A percentile compares a stretch with the other conserved stretches of the same genome.
phyloP scores from a whole-genome alignment of 1,140 invertebrate genomes.

The Drosophila persimilis region DNA sequence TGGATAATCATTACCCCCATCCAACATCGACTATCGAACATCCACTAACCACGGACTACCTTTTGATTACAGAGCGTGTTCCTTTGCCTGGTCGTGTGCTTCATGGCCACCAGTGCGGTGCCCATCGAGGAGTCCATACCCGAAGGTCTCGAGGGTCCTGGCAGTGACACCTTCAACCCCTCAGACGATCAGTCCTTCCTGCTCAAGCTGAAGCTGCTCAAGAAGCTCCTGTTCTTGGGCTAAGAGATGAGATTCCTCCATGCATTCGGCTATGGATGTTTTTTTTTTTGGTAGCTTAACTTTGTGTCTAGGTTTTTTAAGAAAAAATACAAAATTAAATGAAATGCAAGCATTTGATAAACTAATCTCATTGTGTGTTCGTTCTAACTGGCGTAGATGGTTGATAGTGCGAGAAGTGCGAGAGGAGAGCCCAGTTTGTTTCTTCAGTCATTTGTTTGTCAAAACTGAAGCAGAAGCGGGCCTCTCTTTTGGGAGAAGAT shows the following conservation, averaged over 20 bases:
- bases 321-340: conserved; percentile 16
- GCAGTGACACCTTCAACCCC: conserved; percentile 60
- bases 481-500: neutral
- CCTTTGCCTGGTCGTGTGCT: conserved; percentile 67
- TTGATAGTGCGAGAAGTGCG: neutral
- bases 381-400: neutral
- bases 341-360: conserved; percentile 24
- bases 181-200: conserved; percentile 72
- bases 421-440: conserved; percentile 11
- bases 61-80: conserved; percentile 61
- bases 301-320: conserved; percentile 42
- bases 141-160: conserved; percentile 71
- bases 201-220: conserved; percentile 72
- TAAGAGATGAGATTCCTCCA: conserved; percentile 19
- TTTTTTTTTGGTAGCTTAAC: conserved; percentile 38
- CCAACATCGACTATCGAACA: too few relatives aligned
- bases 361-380: neutral
- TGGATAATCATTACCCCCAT: conserved; percentile 3
- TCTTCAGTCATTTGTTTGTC: conserved; percentile 24
- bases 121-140: conserved; percentile 77
- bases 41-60: conserved; percentile 10
- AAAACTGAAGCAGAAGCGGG: neutral
- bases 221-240: conserved; percentile 75
- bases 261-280: conserved; percentile 5
- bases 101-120: conserved; percentile 59